These are phyloP conservation scores for Heliconius nattereri DNA, from an alignment of 1,140 invertebrate species.

Conservation along the genomic window DNA sequence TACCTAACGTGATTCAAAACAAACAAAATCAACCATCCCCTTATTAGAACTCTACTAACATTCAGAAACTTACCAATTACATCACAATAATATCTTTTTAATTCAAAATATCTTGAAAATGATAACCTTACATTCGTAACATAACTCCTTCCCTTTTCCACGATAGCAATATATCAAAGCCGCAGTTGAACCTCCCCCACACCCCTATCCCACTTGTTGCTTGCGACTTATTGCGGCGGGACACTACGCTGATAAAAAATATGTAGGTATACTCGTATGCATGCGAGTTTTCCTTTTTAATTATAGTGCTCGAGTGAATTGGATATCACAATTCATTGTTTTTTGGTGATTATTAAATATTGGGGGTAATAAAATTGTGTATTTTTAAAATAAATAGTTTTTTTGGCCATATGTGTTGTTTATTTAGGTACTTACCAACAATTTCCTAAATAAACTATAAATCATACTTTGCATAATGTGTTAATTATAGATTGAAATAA, in stretches of 20 bases:
- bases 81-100: not conserved
- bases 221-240: conserved; percentile 39
- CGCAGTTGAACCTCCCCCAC: conserved; percentile 41
- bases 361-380: not conserved
- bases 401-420: not conserved
- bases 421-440: too few relatives aligned
- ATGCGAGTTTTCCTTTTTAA: conserved; percentile 26
- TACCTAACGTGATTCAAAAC: too few relatives aligned
- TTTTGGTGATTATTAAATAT: not conserved
- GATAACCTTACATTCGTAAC: not conserved
- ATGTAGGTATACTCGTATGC: conserved; percentile 11
- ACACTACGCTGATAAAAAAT: conserved; percentile 42
- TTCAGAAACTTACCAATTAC: not conserved
- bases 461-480: too few relatives aligned
- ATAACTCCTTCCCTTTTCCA: not conserved
- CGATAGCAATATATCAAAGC: conserved; percentile 13
- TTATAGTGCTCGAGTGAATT: conserved; percentile 5
- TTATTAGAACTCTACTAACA: too few relatives aligned
- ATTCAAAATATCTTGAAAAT: not conserved
- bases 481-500: too few relatives aligned
- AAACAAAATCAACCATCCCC: too few relatives aligned
- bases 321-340: not conserved
- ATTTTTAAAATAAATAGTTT: not conserved
- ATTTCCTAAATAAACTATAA: too few relatives aligned
- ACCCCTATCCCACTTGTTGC: conserved; percentile 45